Evolutionary conservation across 2,888 invertebrate species (phyloP).

Genomic region (Gandaritis pyraliata): DNA sequence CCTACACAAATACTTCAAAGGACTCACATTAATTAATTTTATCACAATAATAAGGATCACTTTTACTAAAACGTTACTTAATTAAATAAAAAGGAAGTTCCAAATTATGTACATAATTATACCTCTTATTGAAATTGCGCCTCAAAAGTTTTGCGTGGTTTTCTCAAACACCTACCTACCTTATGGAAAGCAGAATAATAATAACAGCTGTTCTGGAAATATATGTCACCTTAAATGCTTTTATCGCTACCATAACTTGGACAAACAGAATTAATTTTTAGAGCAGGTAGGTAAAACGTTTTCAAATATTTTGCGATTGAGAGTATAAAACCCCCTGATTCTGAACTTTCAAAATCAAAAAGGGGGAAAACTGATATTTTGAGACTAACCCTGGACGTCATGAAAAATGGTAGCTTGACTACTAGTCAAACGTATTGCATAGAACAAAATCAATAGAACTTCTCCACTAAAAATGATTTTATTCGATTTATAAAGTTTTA

Average conservation of each 20-base stretch:
- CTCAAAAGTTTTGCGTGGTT: constrained; percentile 16
- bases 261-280: background rate
- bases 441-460: too few relatives aligned
- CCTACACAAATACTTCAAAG: constrained; percentile 52
- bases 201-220: constrained; percentile 8
- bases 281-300: too few relatives aligned
- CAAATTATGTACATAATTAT: constrained; percentile 43
- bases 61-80: constrained; percentile 46
- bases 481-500: background rate
- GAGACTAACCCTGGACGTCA: too few relatives aligned
- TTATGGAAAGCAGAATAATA: constrained; percentile 1
- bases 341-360: too few relatives aligned
- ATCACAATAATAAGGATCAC: constrained; percentile 52
- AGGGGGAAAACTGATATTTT: too few relatives aligned
- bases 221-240: constrained; percentile 1
- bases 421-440: background rate
- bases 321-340: too few relatives aligned
- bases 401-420: too few relatives aligned
- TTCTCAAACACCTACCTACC: constrained; percentile 14
- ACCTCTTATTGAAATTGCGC: constrained; percentile 40
- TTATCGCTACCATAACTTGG: background rate
- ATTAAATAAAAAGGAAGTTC: constrained; percentile 47
- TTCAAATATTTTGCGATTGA: too few relatives aligned
- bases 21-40: constrained; percentile 54
- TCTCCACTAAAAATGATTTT: background rate